Percentiles rank a stretch among this genome's conserved stretches.
These are phyloP conservation scores for Sula dactylatra DNA, from an alignment of 2,113 vertebrate genomes.

Conservation along the genomic window DNA sequence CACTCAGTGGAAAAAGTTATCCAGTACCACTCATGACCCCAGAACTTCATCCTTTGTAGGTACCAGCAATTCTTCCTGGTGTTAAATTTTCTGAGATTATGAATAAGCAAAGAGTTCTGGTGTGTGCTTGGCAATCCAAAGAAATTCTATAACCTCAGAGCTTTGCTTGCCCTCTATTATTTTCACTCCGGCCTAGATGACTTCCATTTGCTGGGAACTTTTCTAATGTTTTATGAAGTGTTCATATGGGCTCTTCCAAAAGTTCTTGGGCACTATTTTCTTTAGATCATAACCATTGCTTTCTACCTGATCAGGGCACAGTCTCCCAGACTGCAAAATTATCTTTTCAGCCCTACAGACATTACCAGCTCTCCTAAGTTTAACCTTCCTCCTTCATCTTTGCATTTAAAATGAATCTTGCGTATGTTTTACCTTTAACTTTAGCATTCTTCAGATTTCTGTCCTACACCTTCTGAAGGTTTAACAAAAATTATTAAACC, in stretches of 20 bases:
- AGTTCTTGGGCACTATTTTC: background rate
- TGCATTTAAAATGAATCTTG: background rate
- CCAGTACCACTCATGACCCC: background rate
- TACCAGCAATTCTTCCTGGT: background rate
- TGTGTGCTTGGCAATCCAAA: background rate
- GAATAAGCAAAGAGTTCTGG: background rate
- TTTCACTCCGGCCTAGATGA: background rate
- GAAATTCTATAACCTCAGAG: background rate
- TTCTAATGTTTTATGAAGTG: background rate
- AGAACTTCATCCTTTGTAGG: background rate
- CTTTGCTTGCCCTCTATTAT: background rate
- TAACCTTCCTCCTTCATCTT: background rate
- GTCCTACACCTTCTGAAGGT: background rate
- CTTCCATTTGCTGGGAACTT: background rate
- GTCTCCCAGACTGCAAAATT: background rate
- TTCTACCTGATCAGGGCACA: background rate
- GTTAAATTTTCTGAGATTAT: background rate
- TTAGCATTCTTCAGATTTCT: background rate
- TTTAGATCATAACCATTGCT: background rate
- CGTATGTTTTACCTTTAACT: background rate
- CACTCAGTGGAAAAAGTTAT: background rate
- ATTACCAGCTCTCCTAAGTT: background rate
- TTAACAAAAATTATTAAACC: background rate
- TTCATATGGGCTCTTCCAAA: background rate
- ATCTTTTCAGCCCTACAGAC: background rate